Conservation (phyloP, 2,113 vertebrate species). For the Narcine bancroftii region DNA sequence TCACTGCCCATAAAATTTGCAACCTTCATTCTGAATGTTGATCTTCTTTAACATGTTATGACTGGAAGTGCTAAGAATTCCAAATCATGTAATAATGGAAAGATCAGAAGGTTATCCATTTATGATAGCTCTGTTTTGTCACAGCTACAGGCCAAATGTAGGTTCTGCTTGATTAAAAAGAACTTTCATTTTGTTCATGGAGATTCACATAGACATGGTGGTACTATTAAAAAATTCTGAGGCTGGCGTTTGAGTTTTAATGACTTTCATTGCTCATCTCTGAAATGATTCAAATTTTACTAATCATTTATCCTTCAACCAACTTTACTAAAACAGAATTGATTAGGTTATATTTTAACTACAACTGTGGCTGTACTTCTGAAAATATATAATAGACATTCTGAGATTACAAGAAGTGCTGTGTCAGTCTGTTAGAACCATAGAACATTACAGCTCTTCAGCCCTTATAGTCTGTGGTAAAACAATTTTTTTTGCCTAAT, state of each 20-base stretch:
- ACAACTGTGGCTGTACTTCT: background rate
- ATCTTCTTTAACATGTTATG: too few relatives aligned
- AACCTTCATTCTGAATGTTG: too few relatives aligned
- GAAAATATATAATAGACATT: background rate
- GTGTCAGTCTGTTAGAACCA: too few relatives aligned
- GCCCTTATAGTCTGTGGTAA: too few relatives aligned
- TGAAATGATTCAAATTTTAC: background rate
- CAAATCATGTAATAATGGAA: background rate
- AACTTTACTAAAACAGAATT: too few relatives aligned
- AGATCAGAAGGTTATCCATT: background rate
- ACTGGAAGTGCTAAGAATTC: background rate
- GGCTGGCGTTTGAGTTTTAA: background rate
- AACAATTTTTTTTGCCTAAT: too few relatives aligned
- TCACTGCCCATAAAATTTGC: too few relatives aligned
- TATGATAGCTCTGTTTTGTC: background rate
- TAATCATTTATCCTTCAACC: background rate
- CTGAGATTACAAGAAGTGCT: background rate
- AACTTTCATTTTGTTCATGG: too few relatives aligned
- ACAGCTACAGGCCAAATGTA: too few relatives aligned
- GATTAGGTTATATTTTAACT: too few relatives aligned
- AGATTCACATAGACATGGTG: background rate
- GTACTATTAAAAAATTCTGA: background rate
- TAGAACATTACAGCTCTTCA: too few relatives aligned
- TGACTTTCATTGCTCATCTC: background rate
- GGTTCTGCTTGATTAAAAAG: background rate